Percentiles rank a stretch among this genome's conserved stretches.
phyloP scores from a whole-genome alignment of 2,797 vertebrate genomes.

The Siniperca obscura region DNA sequence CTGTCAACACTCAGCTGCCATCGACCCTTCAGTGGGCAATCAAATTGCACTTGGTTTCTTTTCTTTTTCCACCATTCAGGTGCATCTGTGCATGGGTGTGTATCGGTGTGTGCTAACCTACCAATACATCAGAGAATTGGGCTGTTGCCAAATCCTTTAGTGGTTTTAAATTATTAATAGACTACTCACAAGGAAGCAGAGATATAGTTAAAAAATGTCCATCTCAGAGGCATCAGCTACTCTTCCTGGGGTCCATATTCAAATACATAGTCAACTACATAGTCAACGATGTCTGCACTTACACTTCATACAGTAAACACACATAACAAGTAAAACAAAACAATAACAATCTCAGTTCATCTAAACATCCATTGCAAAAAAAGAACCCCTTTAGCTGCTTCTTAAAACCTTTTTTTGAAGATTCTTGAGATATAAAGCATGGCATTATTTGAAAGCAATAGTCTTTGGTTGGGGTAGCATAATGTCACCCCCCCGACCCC shows the following conservation, averaged over 20 bases:
- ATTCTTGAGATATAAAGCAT: too few species aligned
- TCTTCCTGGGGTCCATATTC: background rate
- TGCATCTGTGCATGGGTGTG: slow-evolving; percentile 40
- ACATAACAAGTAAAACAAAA: too few species aligned
- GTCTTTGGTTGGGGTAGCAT: background rate
- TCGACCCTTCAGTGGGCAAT: slow-evolving; percentile 48
- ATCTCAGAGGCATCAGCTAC: too few species aligned
- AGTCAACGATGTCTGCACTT: background rate
- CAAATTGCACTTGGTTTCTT: slow-evolving; percentile 37
- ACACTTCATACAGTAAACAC: background rate
- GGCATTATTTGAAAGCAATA: too few species aligned
- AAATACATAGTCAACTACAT: background rate
- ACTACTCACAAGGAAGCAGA: background rate
- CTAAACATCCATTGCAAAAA: background rate
- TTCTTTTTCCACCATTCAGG: slow-evolving; percentile 34
- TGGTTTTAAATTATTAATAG: background rate
- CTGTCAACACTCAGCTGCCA: slow-evolving; percentile 58
- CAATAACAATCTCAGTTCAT: background rate
- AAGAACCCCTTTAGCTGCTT: too few species aligned
- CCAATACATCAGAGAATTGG: slow-evolving; percentile 15
- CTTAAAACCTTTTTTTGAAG: too few species aligned
- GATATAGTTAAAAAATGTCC: background rate
- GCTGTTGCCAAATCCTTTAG: slow-evolving; percentile 18
- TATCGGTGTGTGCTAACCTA: slow-evolving; percentile 36
- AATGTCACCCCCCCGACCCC: too few species aligned